Conservation (phyloP, 2,797 vertebrate genomes). For the Enteromius mattozi region DNA sequence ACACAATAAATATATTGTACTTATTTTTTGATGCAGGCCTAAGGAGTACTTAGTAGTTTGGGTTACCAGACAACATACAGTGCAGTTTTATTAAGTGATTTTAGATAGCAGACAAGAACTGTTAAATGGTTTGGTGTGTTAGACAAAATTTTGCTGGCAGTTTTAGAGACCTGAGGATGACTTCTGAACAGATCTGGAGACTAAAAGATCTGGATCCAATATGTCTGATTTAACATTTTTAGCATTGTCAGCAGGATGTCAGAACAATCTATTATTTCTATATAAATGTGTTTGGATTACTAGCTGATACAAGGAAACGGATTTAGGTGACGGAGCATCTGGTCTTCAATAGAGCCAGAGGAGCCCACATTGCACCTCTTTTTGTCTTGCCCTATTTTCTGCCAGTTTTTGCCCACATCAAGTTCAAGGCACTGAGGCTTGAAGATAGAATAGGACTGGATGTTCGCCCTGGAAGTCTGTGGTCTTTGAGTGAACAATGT, state of each 20-base stretch:
- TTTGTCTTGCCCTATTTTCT: background rate
- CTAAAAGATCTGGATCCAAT: background rate
- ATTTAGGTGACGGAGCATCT: background rate
- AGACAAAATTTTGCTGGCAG: background rate
- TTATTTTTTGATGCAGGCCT: too few species aligned
- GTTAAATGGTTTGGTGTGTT: background rate
- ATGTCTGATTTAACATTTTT: background rate
- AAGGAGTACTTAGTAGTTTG: too few species aligned
- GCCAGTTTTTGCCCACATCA: background rate
- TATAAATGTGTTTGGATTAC: background rate
- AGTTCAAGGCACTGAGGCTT: background rate
- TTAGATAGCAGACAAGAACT: background rate
- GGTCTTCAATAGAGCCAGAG: constrained; percentile 1
- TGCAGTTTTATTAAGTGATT: background rate
- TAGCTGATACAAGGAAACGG: background rate
- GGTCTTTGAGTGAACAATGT: background rate
- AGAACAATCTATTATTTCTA: background rate
- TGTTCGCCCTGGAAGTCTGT: background rate
- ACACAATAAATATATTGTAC: too few species aligned
- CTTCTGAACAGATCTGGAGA: background rate
- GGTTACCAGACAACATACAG: background rate
- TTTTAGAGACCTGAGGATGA: background rate
- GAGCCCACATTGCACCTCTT: background rate
- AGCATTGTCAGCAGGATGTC: background rate
- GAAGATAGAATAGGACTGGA: background rate